A percentile compares a stretch with the other conserved stretches of the same genome.
These are phyloP conservation scores for Colletes gigas DNA, from an alignment of 1,140 invertebrate genomes.

Conservation along the genomic window DNA sequence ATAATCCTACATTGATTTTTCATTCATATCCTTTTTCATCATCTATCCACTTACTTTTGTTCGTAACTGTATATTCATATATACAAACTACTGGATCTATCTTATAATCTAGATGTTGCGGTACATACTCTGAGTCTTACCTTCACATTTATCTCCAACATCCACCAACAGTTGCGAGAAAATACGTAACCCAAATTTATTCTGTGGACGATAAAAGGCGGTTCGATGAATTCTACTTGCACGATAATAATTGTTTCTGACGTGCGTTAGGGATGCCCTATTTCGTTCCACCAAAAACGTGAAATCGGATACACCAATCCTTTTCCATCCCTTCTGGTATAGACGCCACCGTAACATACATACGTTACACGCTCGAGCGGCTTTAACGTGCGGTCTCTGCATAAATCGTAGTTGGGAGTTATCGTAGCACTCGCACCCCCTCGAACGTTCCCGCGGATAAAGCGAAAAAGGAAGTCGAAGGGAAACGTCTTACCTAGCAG, in stretches of 20 bases:
- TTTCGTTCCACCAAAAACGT: not conserved
- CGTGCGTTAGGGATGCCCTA: not conserved
- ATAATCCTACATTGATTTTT: too few species aligned
- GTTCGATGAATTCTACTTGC: too few species aligned
- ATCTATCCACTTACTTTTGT: too few species aligned
- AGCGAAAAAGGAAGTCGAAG: constrained; percentile 5
- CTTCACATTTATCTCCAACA: too few species aligned
- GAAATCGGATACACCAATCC: constrained; percentile 4
- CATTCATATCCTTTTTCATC: too few species aligned
- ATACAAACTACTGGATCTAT: too few species aligned
- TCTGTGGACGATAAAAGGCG: not conserved
- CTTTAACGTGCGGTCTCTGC: constrained; percentile 27
- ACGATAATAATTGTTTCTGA: not conserved
- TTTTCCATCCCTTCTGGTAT: not conserved
- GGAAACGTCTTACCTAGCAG: constrained; percentile 16
- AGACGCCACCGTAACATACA: constrained; percentile 23
- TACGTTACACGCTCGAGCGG: constrained; percentile 29
- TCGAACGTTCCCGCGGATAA: constrained; percentile 25
- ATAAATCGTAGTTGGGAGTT: constrained; percentile 36
- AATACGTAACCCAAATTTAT: too few species aligned
- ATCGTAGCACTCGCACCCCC: constrained; percentile 8
- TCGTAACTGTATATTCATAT: too few species aligned
- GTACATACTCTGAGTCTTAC: too few species aligned
- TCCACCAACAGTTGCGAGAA: too few species aligned
- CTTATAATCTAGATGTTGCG: too few species aligned